Base-by-base conservation (phyloP, 2,888 invertebrate species). In the Aquatica leii region DNA sequence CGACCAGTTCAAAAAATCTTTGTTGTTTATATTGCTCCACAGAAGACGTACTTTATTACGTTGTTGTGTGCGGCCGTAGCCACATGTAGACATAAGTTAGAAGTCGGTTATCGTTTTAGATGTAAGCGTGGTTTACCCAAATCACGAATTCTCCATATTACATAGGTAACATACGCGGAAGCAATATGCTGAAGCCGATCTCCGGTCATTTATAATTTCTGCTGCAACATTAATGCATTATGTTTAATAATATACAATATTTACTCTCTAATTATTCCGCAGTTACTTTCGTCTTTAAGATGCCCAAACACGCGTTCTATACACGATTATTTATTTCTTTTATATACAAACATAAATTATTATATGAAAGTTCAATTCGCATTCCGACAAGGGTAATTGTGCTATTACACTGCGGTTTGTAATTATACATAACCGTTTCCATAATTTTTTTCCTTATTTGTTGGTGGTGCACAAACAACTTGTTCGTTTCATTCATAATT, bases 91-190 rank as follows among this genome's bases (percentile, higher is more conserved):
- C 59, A 57, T 57, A 61, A 61, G 48, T 61, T 61, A 65, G 53
- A 52, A 57, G 65, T 61, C 65, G 57, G 60, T 61, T 65, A 65
- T 62, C 66, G 66, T 59, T 62, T 64, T 48, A 55, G 60, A 63
- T 61, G 62, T 57, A 62, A 68, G 61, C 70, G 70, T 70, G 70
- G 67, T 66, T 65, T 65, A 66, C 70, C 70, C 59, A 70, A 70
- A 70, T 70, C 70, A 70, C 70, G 70, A 70, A 65, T 61, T 67
- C 41, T 17, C 66, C 62, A 66, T 69, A 67, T 62, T 59, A 69
- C 65, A 69, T 63, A 67, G 58, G 66, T 62, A 56, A 69, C 65
- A 69, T 63, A 67, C 59, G 66, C 68, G 69, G 66, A 66, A 69
- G 67, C 62, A 64, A 68, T 61, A 68, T 52, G 59, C 54, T 62